phyloP scores from a whole-genome alignment of 2,797 vertebrate species.

The Morus bassanus region DNA sequence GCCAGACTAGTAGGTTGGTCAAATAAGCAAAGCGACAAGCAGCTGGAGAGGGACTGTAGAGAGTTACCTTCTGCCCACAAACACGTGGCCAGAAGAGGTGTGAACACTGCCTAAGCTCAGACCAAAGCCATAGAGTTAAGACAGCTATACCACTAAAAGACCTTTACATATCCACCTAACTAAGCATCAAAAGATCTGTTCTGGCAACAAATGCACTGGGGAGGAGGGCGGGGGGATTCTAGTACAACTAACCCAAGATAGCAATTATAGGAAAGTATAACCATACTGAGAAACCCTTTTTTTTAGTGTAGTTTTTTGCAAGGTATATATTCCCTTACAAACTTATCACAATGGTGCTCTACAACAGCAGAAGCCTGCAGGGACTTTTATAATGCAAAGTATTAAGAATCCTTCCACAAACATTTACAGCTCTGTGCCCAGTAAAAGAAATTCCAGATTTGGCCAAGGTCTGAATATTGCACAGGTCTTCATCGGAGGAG shows the following conservation, averaged over 20 bases:
- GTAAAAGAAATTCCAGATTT: background rate
- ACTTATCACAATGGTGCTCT: background rate
- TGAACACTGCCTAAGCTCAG: background rate
- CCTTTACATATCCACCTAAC: background rate
- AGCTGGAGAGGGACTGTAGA: background rate
- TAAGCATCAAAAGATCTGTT: background rate
- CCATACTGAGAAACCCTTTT: background rate
- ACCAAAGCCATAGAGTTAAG: background rate
- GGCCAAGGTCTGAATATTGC: background rate
- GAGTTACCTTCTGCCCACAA: background rate
- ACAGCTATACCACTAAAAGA: background rate
- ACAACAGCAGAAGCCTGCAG: background rate
- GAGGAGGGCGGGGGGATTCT: background rate
- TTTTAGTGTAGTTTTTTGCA: background rate
- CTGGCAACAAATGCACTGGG: background rate
- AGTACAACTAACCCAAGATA: background rate
- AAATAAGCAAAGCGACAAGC: background rate
- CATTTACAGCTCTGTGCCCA: background rate
- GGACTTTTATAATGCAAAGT: background rate
- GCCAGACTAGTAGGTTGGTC: background rate
- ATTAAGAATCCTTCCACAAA: background rate
- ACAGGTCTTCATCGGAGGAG: background rate
- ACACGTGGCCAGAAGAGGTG: background rate
- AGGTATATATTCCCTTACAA: background rate
- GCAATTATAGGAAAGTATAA: background rate